A percentile compares a stretch with the other conserved stretches of the same genome.
phyloP scores from a whole-genome alignment of 2,113 vertebrate genomes.

The Centropristis striata region DNA sequence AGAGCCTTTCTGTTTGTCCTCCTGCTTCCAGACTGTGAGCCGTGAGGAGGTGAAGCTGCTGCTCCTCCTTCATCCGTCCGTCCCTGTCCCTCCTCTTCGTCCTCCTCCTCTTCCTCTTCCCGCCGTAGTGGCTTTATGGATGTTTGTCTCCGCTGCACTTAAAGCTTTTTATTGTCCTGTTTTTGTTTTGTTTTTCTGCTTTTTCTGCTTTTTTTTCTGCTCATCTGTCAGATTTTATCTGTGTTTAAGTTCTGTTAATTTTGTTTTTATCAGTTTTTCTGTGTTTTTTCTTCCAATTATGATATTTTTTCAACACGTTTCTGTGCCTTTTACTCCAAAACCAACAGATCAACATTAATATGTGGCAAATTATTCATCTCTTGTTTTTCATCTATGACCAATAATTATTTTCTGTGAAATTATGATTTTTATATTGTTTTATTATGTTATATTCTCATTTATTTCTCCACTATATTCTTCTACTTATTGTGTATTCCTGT shows the following conservation, averaged over 20 bases:
- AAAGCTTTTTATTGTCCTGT: conserved; percentile 22
- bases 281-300: background rate
- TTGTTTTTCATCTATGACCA: background rate
- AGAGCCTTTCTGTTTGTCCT: conserved; percentile 61
- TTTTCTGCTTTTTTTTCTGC: background rate
- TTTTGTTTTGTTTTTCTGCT: background rate
- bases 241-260: background rate
- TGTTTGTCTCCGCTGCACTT: conserved; percentile 25
- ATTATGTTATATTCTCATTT: background rate
- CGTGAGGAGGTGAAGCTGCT: conserved; percentile 66
- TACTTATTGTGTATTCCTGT: background rate
- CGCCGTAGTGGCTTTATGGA: conserved; percentile 38
- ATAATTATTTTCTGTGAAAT: background rate
- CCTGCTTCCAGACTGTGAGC: conserved; percentile 72
- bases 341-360: background rate
- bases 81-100: conserved; percentile 43
- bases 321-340: conserved; percentile 38
- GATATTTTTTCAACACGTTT: background rate
- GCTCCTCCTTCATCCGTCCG: conserved; percentile 52
- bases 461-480: background rate
- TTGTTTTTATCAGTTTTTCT: background rate
- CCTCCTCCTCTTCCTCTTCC: conserved; percentile 58
- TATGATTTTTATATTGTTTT: background rate
- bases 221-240: background rate
- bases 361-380: background rate